These are phyloP conservation scores for Trachythela sp. DNA, from an alignment of 64 coral and sea anemone species.

Conservation along the genomic window DNA sequence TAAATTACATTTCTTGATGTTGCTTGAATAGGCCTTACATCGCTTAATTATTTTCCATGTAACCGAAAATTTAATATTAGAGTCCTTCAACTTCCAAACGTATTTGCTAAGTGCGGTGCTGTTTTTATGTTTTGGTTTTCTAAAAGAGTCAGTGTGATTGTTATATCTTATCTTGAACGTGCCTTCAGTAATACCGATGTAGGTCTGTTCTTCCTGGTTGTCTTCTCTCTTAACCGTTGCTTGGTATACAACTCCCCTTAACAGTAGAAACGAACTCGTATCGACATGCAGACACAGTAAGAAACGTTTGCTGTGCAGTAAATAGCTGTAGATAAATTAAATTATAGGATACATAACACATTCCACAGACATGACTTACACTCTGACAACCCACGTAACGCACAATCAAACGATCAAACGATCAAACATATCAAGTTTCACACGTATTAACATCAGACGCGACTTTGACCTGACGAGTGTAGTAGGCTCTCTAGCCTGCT, in stretches of 20 bases:
- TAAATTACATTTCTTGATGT: neutral
- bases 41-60: neutral
- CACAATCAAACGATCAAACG: too few species aligned
- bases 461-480: too few species aligned
- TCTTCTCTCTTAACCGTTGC: neutral
- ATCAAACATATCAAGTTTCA: too few species aligned
- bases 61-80: neutral
- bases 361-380: too few species aligned
- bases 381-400: too few species aligned
- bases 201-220: neutral
- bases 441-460: too few species aligned
- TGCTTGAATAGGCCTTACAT: neutral
- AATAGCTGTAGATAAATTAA: too few species aligned
- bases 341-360: too few species aligned
- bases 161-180: neutral
- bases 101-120: neutral
- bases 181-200: neutral
- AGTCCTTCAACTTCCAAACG: neutral
- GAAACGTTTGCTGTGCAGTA: too few species aligned
- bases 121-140: neutral
- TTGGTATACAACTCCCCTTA: neutral
- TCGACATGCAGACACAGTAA: too few species aligned
- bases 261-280: too few species aligned
- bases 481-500: too few species aligned
- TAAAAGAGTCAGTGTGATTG: neutral